Percentiles rank a stretch among this genome's conserved stretches.
Evolutionary conservation across 2,797 vertebrate genomes (phyloP).

Genomic region (Cirrhinus mrigala): DNA sequence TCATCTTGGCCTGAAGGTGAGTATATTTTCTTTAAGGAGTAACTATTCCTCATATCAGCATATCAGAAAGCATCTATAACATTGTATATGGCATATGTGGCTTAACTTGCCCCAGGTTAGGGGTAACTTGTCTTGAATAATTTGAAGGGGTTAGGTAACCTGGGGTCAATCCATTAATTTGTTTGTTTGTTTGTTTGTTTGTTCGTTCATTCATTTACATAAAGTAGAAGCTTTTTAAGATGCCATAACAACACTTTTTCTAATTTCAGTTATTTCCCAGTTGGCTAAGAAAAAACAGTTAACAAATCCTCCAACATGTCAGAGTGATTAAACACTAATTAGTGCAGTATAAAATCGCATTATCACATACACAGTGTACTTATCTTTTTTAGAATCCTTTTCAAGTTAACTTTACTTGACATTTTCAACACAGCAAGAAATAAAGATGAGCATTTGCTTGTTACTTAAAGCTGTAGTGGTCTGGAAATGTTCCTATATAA

Average conservation of each 20-base stretch:
- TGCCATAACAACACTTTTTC: background rate
- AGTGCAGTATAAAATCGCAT: background rate
- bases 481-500: conserved; percentile 14
- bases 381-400: background rate
- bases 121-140: background rate
- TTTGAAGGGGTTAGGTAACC: background rate
- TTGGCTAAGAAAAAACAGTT: background rate
- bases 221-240: background rate
- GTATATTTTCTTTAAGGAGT: too few relatives aligned
- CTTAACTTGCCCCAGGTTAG: background rate
- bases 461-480: background rate
- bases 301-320: conserved; percentile 4
- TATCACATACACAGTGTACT: background rate
- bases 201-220: background rate
- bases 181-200: background rate
- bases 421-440: conserved; percentile 15
- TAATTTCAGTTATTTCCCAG: background rate
- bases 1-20: background rate
- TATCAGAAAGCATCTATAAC: background rate
- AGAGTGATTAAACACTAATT: background rate
- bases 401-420: background rate
- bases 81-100: background rate
- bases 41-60: background rate
- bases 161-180: background rate
- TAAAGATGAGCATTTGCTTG: background rate